Evolutionary conservation across 1,140 invertebrate species (phyloP).

Genomic region (Globodera rostochiensis): DNA sequence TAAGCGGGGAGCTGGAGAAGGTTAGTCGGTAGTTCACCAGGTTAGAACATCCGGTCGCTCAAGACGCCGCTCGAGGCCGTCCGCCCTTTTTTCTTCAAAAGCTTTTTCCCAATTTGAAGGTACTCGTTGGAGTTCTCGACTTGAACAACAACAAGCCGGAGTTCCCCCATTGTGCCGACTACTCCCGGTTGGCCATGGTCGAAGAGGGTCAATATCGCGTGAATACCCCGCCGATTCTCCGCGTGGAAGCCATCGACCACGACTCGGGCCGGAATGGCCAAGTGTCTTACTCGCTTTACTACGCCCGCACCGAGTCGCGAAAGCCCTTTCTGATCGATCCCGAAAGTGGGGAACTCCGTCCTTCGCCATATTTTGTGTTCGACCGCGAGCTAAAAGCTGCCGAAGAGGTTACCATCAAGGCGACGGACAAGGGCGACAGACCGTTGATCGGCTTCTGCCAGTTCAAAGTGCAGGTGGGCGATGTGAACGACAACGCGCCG

Average conservation of each 20-base stretch:
- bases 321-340: slow-evolving; percentile 61
- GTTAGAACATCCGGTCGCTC: no score
- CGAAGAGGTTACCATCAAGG: slow-evolving; percentile 63
- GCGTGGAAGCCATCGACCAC: slow-evolving; percentile 56
- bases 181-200: slow-evolving; percentile 48
- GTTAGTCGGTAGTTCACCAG: no score
- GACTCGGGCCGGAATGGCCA: slow-evolving; percentile 57
- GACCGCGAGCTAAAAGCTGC: slow-evolving; percentile 53
- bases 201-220: slow-evolving; percentile 54
- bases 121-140: slow-evolving; percentile 50
- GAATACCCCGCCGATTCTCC: slow-evolving; percentile 37
- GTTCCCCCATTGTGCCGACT: slow-evolving; percentile 52
- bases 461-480: slow-evolving; percentile 58
- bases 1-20: no score
- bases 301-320: slow-evolving; percentile 53
- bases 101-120: neutral
- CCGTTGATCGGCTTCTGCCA: slow-evolving; percentile 64
- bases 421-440: slow-evolving; percentile 61
- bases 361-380: slow-evolving; percentile 60
- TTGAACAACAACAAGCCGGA: slow-evolving; percentile 61
- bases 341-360: slow-evolving; percentile 54
- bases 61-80: no score
- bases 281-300: slow-evolving; percentile 62
- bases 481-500: slow-evolving; percentile 61
- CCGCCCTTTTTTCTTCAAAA: no score